Percentiles rank a stretch among this genome's conserved stretches.
Conservation (phyloP, 2,113 vertebrate species). For the Campylomormyrus numenius region DNA sequence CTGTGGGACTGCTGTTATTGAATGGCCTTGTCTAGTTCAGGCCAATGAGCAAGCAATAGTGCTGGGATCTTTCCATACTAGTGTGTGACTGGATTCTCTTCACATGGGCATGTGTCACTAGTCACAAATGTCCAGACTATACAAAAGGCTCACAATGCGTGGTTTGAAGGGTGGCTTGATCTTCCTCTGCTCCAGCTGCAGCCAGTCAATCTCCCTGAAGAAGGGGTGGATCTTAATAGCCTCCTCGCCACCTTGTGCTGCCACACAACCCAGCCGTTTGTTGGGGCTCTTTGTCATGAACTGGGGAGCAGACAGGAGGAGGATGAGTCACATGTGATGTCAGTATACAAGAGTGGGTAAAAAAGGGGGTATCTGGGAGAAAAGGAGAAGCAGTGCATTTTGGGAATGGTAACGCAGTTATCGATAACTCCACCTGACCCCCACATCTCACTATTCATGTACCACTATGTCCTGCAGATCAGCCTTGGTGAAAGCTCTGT, state of each 20-base stretch:
- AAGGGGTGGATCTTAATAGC: conserved; percentile 89
- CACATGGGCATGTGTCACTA: not conserved
- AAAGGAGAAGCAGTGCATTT: not conserved
- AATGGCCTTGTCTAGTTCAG: not conserved
- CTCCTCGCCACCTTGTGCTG: conserved; percentile 78
- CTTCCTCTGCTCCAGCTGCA: conserved; percentile 86
- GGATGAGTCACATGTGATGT: not conserved
- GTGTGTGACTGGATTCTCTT: not conserved
- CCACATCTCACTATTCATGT: not conserved
- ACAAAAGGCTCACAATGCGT: conserved; percentile 83
- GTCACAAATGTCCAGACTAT: not conserved
- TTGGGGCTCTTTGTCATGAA: conserved; percentile 97
- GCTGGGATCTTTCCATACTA: not conserved
- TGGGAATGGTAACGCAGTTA: not conserved
- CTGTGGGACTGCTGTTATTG: not conserved
- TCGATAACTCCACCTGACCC: not conserved
- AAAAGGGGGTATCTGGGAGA: not conserved
- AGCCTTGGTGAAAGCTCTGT: not conserved
- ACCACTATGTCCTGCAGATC: not conserved
- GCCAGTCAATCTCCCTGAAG: conserved; percentile 97
- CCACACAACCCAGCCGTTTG: conserved; percentile 88
- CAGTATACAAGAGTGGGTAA: not conserved
- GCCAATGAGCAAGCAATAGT: not conserved
- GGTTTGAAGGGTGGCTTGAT: conserved; percentile 93
- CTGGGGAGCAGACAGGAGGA: conserved; percentile 47